Evolutionary conservation across 1,140 invertebrate genomes (phyloP).

Genomic region (Mya arenaria): DNA sequence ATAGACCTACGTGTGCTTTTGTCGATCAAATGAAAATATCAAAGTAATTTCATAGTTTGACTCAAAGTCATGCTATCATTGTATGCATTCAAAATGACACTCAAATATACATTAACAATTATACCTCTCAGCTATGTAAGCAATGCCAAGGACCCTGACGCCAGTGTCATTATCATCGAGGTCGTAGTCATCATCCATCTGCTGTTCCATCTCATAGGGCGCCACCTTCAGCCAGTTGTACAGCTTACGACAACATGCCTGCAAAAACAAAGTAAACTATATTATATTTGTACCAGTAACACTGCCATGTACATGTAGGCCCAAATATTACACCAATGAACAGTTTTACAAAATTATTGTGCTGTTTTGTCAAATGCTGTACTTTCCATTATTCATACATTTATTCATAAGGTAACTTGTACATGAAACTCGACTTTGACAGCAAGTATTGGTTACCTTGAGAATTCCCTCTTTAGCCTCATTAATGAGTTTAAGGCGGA

Average conservation of each 20-base stretch:
- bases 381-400: too few relatives aligned
- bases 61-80: too few relatives aligned
- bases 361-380: too few relatives aligned
- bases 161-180: slow-evolving; percentile 91
- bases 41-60: background rate
- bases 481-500: slow-evolving; percentile 89
- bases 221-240: slow-evolving; percentile 96
- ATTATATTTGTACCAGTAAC: background rate
- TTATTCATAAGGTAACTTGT: too few relatives aligned
- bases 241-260: slow-evolving; percentile 91
- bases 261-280: slow-evolving; percentile 67
- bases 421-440: too few relatives aligned
- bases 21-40: too few relatives aligned
- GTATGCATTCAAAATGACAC: too few relatives aligned
- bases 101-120: too few relatives aligned
- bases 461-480: slow-evolving; percentile 96
- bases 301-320: background rate
- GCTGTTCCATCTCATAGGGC: slow-evolving; percentile 90
- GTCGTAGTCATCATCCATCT: slow-evolving; percentile 90
- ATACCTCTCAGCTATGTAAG: slow-evolving; percentile 91
- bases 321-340: too few relatives aligned
- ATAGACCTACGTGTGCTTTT: too few relatives aligned
- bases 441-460: too few relatives aligned
- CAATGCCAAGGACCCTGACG: slow-evolving; percentile 92
- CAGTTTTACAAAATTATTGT: too few relatives aligned